phyloP scores from a whole-genome alignment of 2,888 invertebrate genomes.

The Enchytraeus crypticus region DNA sequence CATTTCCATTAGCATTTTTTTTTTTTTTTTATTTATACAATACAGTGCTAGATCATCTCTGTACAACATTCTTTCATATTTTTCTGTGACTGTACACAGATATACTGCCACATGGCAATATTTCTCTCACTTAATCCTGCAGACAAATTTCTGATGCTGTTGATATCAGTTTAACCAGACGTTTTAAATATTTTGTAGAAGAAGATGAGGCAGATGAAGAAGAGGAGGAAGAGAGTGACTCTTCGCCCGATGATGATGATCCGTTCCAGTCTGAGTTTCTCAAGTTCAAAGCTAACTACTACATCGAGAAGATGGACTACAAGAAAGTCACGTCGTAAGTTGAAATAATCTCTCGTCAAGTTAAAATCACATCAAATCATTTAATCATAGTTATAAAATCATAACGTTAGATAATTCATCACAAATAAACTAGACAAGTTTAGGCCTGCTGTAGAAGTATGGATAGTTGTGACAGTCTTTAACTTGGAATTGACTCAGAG shows the following conservation, averaged over 20 bases:
- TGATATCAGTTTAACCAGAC: background rate
- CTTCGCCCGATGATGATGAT: slow-evolving; percentile 47
- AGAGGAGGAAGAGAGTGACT: slow-evolving; percentile 48
- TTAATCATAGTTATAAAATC: too few species aligned
- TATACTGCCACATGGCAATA: background rate
- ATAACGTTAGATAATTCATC: too few species aligned
- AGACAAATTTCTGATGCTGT: background rate
- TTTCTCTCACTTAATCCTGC: background rate
- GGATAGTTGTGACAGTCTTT: too few species aligned
- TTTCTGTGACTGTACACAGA: too few species aligned
- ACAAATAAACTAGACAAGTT: too few species aligned
- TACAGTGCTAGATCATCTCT: too few species aligned
- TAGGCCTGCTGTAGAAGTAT: too few species aligned
- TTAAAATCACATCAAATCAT: too few species aligned
- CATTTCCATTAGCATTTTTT: too few species aligned
- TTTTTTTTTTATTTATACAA: too few species aligned
- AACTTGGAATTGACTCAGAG: too few species aligned
- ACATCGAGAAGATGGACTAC: slow-evolving; percentile 77
- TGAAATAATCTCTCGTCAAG: background rate
- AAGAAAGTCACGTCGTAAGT: slow-evolving; percentile 67
- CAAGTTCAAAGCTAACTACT: slow-evolving; percentile 80
- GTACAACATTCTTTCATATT: too few species aligned
- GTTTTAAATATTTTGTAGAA: background rate
- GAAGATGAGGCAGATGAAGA: slow-evolving; percentile 11
- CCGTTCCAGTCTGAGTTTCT: slow-evolving; percentile 61